A percentile compares a stretch with the other conserved stretches of the same genome.
phyloP scores from a whole-genome alignment of 2,888 invertebrate genomes.

The Aproaerema taeniolella region DNA sequence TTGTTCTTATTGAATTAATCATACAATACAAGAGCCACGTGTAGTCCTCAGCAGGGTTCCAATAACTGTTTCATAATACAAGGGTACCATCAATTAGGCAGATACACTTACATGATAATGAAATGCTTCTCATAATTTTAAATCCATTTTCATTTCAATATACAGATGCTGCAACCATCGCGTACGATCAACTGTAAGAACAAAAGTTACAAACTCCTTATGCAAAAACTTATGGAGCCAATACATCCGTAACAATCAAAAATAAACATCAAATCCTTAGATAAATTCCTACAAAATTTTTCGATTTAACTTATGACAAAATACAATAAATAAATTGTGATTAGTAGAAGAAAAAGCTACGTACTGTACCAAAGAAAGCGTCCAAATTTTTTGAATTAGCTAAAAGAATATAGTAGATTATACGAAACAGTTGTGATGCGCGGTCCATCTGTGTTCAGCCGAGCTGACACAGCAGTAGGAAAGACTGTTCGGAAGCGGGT shows the following conservation, averaged over 20 bases:
- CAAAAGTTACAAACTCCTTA: constrained; percentile 7
- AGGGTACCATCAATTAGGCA: no score
- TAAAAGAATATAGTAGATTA: constrained; percentile 28
- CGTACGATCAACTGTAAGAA: constrained; percentile 8
- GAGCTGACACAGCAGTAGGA: constrained; percentile 14
- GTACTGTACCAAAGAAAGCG: constrained; percentile 64
- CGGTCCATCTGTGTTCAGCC: constrained; percentile 18
- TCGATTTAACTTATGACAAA: constrained; percentile 50
- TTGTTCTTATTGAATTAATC: no score
- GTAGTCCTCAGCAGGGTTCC: no score
- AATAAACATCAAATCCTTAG: constrained; percentile 13
- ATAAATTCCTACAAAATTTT: constrained; percentile 24
- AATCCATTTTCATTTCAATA: no score
- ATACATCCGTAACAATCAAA: constrained; percentile 26
- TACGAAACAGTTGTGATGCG: constrained; percentile 26
- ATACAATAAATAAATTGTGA: constrained; percentile 71
- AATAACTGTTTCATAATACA: no score
- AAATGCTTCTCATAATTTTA: no score
- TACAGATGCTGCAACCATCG: constrained; percentile 18
- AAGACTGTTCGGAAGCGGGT: constrained; percentile 17
- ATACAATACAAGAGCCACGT: no score
- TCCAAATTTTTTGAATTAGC: constrained; percentile 63
- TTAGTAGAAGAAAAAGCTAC: constrained; percentile 39
- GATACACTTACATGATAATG: no score
- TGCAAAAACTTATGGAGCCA: constrained; percentile 18